Base-by-base conservation (phyloP, 1,140 invertebrate genomes). In the Lerema accius region DNA sequence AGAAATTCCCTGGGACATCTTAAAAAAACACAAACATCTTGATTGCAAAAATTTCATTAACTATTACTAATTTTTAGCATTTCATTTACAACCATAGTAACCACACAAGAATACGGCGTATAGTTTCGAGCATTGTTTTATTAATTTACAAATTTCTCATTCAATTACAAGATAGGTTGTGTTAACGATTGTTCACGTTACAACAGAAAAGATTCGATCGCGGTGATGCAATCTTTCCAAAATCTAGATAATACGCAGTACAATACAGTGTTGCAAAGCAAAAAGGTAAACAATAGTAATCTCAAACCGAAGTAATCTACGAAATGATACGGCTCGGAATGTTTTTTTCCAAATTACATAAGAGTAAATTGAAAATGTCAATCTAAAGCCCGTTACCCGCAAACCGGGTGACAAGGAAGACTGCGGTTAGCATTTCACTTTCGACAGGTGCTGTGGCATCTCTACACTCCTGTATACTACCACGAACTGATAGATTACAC, bases 331-430 rank as follows among this genome's bases (percentile, higher is more conserved):
- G 0, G 16, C 39, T 43, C 23, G 23, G 14, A 26, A 32, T 56
- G 23, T 11, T 43, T 37, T 45, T 56, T 56, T 15, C 23, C 13
- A 45, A 56, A 56, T 56, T 56, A 45, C 53, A 45, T 56, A 56
- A 56, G 35, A 56, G 43, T 56, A 56, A 56, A 56, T 56, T 56
- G 53, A 56, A 56, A 56, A 56, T 32, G 53, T 56, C 53, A 45
- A 56, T 56, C 40, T 45, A 11, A 43, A 40, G 40, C 14, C 40
- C 19, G 40, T 23, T 56, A 56, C 53, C 53, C 53, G 10, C 53
- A 56, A 56, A 56, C 40, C 53, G 45, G 53, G 53, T 56, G 53
- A 56, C 53, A 56, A 56, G 53, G 53, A 56, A 56, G 39, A 56
- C 40, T 43, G 53, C 53, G 53, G 53, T 56, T 56, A 15, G 53